Conservation (phyloP, 2,113 vertebrate species). For the Delphinus delphis region DNA sequence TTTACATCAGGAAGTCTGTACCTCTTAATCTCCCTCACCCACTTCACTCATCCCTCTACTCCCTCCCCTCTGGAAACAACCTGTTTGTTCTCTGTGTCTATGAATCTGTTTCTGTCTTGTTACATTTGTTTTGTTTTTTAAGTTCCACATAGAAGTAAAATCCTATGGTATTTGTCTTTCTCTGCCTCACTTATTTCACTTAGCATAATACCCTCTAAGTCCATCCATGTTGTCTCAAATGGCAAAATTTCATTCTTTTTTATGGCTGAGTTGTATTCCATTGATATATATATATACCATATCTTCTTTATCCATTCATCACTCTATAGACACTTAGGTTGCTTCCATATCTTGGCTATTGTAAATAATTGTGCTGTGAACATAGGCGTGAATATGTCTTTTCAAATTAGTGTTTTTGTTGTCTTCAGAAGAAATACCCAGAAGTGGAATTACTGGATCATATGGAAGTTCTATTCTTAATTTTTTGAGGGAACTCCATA, state of each 20-base stretch:
- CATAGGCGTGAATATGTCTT: background rate
- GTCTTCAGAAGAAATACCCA: background rate
- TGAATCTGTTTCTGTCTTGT: background rate
- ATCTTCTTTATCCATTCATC: background rate
- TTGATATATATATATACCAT: background rate
- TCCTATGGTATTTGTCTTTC: background rate
- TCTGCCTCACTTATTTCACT: background rate
- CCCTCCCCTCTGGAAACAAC: background rate
- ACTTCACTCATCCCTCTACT: background rate
- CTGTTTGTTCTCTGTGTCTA: background rate
- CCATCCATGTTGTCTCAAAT: background rate
- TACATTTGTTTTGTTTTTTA: background rate
- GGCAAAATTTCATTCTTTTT: background rate
- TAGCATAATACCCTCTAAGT: background rate
- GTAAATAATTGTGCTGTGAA: background rate
- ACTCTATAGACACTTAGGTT: background rate
- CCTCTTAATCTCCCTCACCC: background rate
- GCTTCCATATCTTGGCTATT: background rate
- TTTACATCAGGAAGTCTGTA: background rate
- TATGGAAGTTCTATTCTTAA: background rate
- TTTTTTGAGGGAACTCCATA: background rate
- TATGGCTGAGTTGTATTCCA: background rate
- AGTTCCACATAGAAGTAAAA: background rate
- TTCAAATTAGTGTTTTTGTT: background rate
- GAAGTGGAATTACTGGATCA: background rate